phyloP scores from a whole-genome alignment of 2,797 vertebrate genomes.

The Natrix natrix region DNA sequence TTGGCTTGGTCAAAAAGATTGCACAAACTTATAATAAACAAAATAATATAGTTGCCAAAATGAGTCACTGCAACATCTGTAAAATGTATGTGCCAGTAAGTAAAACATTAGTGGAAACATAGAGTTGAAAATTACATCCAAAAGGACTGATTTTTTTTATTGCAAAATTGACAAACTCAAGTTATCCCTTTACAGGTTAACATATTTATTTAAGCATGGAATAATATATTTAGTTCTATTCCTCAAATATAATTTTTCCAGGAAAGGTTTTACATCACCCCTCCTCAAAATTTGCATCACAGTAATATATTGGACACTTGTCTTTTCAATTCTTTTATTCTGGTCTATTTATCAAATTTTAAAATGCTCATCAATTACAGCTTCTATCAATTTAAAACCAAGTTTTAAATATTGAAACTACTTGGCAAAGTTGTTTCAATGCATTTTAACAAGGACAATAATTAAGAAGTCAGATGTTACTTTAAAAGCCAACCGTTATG shows the following conservation, averaged over 20 bases:
- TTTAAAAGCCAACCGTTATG: neutral
- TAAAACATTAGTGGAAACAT: neutral
- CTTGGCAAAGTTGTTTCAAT: fast-evolving
- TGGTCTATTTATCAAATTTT: neutral
- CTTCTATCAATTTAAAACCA: neutral
- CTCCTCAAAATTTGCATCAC: neutral
- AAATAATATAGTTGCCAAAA: neutral
- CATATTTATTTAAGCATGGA: neutral
- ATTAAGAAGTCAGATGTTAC: neutral
- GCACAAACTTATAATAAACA: neutral
- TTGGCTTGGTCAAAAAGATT: neutral
- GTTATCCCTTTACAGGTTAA: neutral
- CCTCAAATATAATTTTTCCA: neutral
- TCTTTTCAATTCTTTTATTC: neutral
- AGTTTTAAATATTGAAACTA: fast-evolving
- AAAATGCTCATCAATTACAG: neutral
- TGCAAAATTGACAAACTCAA: neutral
- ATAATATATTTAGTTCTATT: neutral
- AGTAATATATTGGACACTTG: neutral
- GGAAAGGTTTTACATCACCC: neutral
- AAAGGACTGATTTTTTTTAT: neutral
- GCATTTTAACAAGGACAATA: neutral
- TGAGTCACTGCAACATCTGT: neutral
- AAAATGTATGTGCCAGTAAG: neutral
- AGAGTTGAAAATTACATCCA: neutral